Conservation (phyloP, 2,797 vertebrate species). For the Aulostomus chinensis region DNA sequence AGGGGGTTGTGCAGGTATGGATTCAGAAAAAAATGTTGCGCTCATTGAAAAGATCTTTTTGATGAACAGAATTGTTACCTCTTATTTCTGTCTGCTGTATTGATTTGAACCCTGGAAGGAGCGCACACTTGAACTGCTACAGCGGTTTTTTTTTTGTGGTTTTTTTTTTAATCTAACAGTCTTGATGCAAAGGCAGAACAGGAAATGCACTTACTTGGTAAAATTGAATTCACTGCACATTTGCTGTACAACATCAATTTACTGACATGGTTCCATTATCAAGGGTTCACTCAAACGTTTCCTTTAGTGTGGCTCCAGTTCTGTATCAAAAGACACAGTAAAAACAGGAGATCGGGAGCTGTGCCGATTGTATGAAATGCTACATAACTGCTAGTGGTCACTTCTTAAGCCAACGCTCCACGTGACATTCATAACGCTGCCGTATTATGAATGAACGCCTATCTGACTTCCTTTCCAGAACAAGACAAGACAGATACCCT, state of each 20-base stretch:
- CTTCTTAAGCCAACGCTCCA: too few relatives aligned
- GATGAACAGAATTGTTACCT: not conserved
- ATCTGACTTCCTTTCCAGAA: too few relatives aligned
- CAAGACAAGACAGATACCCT: too few relatives aligned
- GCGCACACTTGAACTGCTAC: too few relatives aligned
- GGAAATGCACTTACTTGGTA: not conserved
- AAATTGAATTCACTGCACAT: not conserved
- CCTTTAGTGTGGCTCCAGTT: constrained; percentile 5
- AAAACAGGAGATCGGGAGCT: too few relatives aligned
- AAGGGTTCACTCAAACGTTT: constrained; percentile 2
- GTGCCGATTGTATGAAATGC: too few relatives aligned
- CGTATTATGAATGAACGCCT: constrained; percentile 1
- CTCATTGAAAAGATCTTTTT: too few relatives aligned
- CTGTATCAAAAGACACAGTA: too few relatives aligned
- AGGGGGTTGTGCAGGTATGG: constrained; percentile 88
- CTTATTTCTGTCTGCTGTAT: not conserved
- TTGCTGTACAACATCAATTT: constrained; percentile 13
- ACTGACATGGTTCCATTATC: constrained; percentile 18
- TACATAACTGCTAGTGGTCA: too few relatives aligned
- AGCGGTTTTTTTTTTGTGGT: not conserved
- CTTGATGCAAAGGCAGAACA: constrained; percentile 4
- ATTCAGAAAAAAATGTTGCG: not conserved
- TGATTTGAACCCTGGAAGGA: not conserved
- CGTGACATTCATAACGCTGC: constrained; percentile 11
- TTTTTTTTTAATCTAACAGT: not conserved